Evolutionary conservation across 1,140 invertebrate species (phyloP).

Genomic region (Lethocerus indicus): DNA sequence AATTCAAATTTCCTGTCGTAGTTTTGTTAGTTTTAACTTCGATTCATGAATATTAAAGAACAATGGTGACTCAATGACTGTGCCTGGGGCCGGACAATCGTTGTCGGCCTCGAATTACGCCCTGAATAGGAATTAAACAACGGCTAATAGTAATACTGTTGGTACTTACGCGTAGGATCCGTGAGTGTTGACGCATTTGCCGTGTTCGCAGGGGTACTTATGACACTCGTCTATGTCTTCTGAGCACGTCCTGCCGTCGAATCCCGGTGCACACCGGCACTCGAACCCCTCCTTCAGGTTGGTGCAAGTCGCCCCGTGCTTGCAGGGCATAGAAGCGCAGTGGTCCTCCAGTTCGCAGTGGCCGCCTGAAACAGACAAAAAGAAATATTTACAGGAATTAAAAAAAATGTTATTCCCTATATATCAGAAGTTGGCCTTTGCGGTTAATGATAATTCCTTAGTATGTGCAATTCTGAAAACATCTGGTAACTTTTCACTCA

Average conservation of each 20-base stretch:
- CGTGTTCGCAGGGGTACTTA: slow-evolving; percentile 42
- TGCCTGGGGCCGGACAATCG: too few relatives aligned
- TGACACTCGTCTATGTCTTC: slow-evolving; percentile 80
- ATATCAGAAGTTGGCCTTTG: too few relatives aligned
- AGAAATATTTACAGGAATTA: slow-evolving; percentile 8
- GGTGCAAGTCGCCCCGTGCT: slow-evolving; percentile 68
- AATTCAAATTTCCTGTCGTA: too few relatives aligned
- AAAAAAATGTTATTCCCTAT: slow-evolving; percentile 12
- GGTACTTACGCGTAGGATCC: slow-evolving; percentile 70
- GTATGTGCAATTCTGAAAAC: too few relatives aligned
- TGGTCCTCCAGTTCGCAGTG: slow-evolving; percentile 77
- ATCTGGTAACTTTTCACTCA: too few relatives aligned
- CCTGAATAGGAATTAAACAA: too few relatives aligned
- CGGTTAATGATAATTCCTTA: too few relatives aligned
- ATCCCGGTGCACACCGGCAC: slow-evolving; percentile 73
- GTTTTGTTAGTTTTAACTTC: too few relatives aligned
- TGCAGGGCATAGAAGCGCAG: slow-evolving; percentile 73
- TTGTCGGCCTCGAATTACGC: too few relatives aligned
- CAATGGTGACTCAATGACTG: too few relatives aligned
- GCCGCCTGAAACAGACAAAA: slow-evolving; percentile 42
- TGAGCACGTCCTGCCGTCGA: slow-evolving; percentile 66
- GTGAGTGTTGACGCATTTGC: slow-evolving; percentile 68
- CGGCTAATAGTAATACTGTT: background rate
- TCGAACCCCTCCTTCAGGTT: slow-evolving; percentile 55
- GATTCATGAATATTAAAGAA: too few relatives aligned